Base-by-base conservation (phyloP, 2,888 invertebrate species). In the Macaria notata region DNA sequence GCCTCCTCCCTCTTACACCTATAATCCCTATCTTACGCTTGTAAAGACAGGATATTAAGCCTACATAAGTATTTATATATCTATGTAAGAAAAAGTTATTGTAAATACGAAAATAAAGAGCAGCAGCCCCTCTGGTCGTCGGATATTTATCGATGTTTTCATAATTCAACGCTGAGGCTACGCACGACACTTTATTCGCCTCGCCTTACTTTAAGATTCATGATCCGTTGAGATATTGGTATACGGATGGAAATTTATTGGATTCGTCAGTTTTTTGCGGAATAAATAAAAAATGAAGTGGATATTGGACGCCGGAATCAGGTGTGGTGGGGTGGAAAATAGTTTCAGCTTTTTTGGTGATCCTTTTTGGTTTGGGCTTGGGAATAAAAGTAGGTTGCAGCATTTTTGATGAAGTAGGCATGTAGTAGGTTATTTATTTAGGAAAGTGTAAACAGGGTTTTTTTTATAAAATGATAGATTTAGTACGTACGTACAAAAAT, bases 131-230 rank as follows among this genome's bases (percentile, higher is more conserved):
- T 49, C 59, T 49, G 45, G 60, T 59, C 69, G 69, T 82, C 72
- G 74, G 80, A 85, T 88, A 89, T 89, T 87, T 87, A 89, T 88
- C 75, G 85, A 72, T 78, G 73, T 83, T 78, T 89, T 83, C 87
- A 89, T 89, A 88, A 89, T 89, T 88, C 86, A 89, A 76, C 58
- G 65, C 73, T 66, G 76, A 81, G 81, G 75, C 66, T 72, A 72
- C 65, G 65, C 68, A 71, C 76, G 77, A 75, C 83, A 79, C 77
- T 81, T 88, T 87, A 85, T 86, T 85, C 81, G 76, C 75, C 74
- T 70, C 75, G 69, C 69, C 75, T 76, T 84, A 76, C 75, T 88
- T 84, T 82, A 88, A 84, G 82, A 88, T 88, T 88, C 88, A 88
- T 88, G 88, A 83, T 79, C 78, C 79, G 74, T 76, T 82, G 84